Evolutionary conservation across 2,113 vertebrate genomes (phyloP).

Genomic region (Poecile atricapillus): DNA sequence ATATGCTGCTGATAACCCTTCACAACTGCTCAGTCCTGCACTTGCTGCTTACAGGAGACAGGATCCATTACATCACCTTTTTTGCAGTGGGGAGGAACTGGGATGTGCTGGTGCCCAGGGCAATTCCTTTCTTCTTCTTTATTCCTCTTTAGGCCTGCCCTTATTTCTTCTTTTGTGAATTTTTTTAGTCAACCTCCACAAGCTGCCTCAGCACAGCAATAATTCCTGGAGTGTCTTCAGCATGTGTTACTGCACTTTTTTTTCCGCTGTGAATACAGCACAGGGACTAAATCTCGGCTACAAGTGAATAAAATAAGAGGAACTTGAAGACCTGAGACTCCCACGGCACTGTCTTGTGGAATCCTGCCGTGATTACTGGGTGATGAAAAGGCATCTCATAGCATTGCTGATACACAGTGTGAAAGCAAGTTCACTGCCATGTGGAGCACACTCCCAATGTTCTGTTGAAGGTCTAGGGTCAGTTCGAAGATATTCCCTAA

Average conservation of each 20-base stretch:
- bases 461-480: background rate
- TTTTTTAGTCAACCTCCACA: background rate
- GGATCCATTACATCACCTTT: background rate
- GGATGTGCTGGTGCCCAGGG: background rate
- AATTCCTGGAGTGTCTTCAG: background rate
- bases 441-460: fast-evolving
- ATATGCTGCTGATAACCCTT: background rate
- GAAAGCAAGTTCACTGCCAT: background rate
- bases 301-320: background rate
- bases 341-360: background rate
- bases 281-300: background rate
- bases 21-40: background rate
- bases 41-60: background rate
- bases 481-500: background rate
- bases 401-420: background rate
- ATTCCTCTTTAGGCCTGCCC: background rate
- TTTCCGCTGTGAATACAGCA: background rate
- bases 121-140: background rate
- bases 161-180: background rate
- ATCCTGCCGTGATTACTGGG: background rate
- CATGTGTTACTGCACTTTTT: background rate
- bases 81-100: background rate
- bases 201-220: background rate
- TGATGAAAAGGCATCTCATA: background rate
- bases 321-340: background rate